Conservation (phyloP, 2,797 vertebrate genomes). For the Lithobates sylvaticus region DNA sequence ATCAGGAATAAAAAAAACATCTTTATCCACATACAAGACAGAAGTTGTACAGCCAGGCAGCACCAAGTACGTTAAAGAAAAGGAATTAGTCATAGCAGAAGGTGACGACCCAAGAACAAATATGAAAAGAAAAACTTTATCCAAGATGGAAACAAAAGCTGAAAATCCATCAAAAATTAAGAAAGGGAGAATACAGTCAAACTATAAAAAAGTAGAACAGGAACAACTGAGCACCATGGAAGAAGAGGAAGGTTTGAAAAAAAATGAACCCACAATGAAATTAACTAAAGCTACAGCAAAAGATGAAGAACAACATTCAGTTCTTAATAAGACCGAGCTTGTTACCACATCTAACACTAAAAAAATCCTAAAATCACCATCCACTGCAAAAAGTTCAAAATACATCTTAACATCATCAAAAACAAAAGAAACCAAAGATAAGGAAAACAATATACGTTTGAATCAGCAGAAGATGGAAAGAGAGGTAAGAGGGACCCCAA, state of each 20-base stretch:
- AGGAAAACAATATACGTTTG: neutral
- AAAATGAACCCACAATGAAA: neutral
- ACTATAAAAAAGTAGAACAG: neutral
- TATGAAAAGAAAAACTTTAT: neutral
- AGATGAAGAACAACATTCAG: neutral
- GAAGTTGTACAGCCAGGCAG: neutral
- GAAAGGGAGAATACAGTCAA: neutral
- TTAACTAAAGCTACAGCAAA: neutral
- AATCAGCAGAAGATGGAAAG: neutral
- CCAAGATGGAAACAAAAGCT: neutral
- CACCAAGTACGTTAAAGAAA: neutral
- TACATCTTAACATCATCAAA: neutral
- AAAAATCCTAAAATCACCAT: neutral
- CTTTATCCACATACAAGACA: neutral
- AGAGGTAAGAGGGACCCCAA: neutral
- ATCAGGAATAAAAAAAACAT: slow-evolving; percentile 2
- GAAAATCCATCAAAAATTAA: neutral
- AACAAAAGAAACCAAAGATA: neutral
- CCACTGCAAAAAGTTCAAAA: neutral
- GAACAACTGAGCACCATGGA: neutral
- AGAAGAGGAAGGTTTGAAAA: neutral
- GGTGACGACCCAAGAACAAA: neutral
- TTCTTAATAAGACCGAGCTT: neutral
- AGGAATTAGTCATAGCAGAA: neutral
- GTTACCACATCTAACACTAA: neutral